phyloP scores from a whole-genome alignment of 2,888 invertebrate species.

The Axea sp. region DNA sequence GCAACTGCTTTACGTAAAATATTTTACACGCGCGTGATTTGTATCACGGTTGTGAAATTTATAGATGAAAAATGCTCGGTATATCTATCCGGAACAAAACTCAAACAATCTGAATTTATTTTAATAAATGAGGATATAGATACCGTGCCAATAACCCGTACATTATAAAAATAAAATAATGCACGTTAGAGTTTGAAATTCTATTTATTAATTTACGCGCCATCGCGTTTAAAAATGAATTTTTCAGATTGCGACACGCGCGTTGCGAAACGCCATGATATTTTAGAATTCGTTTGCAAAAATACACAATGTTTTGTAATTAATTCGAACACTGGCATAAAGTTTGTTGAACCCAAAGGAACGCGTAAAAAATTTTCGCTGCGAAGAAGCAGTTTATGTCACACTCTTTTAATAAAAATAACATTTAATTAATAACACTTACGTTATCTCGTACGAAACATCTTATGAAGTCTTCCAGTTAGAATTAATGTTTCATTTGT shows the following conservation, averaged over 20 bases:
- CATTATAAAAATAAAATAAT: not conserved
- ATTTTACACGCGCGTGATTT: no score
- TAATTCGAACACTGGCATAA: not conserved
- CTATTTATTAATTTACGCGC: constrained; percentile 1
- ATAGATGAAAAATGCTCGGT: not conserved
- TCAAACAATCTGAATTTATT: not conserved
- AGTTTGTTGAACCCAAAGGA: constrained; percentile 3
- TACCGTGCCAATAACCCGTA: constrained; percentile 2
- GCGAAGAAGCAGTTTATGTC: no score
- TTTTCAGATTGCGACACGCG: constrained; percentile 1
- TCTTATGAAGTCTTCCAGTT: no score
- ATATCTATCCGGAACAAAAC: not conserved
- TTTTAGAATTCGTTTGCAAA: constrained; percentile 8
- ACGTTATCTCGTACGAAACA: no score
- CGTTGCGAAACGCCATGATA: constrained; percentile 1
- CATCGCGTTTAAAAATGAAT: constrained; percentile 4
- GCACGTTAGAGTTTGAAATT: not conserved
- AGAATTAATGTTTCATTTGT: no score
- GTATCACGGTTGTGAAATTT: not conserved
- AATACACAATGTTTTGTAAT: no score
- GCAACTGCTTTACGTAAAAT: no score
- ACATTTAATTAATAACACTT: no score
- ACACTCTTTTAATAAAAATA: no score
- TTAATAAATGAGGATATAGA: not conserved
- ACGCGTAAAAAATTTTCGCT: no score